Evolutionary conservation across 2,888 invertebrate genomes (phyloP).

Genomic region (Prosapia bicincta): DNA sequence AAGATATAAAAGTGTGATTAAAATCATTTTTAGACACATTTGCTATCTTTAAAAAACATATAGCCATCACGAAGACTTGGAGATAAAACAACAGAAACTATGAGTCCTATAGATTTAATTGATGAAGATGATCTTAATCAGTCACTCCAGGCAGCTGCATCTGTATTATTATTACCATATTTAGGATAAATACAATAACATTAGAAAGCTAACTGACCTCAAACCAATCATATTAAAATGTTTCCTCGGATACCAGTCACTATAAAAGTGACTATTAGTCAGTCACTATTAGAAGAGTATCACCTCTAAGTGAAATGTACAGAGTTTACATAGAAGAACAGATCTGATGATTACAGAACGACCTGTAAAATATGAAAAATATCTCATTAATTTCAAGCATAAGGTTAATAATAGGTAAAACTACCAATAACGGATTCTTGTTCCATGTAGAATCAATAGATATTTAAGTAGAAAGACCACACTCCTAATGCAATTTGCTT

Average conservation of each 20-base stretch:
- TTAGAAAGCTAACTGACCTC: no score
- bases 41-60: no score
- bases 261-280: not conserved
- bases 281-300: not conserved
- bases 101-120: no score
- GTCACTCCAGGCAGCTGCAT: no score
- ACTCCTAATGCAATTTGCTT: not conserved
- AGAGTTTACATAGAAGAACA: not conserved
- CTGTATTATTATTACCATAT: no score
- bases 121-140: no score
- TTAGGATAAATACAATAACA: no score
- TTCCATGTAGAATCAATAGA: slow-evolving; percentile 6
- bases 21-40: not conserved
- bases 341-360: not conserved
- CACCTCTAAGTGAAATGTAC: not conserved
- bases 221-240: not conserved
- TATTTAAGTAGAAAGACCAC: not conserved
- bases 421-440: not conserved
- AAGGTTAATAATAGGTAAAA: slow-evolving; percentile 4
- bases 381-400: not conserved
- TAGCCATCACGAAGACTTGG: no score
- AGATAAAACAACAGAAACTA: no score
- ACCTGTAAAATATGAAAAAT: not conserved
- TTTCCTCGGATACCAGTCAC: no score
- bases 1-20: not conserved